These are phyloP conservation scores for Heliothis peltigera DNA, from an alignment of 2,888 invertebrate species.

Conservation along the genomic window DNA sequence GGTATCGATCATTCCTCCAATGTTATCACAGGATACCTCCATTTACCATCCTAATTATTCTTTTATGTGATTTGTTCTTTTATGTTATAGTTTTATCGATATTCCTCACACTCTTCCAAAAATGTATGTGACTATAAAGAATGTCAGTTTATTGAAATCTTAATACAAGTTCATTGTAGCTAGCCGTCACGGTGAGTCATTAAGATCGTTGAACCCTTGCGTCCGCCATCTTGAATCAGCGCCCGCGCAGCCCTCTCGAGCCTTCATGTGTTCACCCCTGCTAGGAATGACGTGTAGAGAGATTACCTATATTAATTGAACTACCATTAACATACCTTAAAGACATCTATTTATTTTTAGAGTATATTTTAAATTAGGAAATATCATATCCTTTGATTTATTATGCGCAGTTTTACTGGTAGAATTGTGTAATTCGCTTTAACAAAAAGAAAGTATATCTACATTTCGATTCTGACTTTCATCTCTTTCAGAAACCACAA, in stretches of 20 bases:
- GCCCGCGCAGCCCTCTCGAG: slow-evolving; percentile 68
- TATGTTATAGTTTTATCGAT: neutral
- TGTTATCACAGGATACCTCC: no score
- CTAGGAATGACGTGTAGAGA: neutral
- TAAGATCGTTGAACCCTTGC: slow-evolving; percentile 80
- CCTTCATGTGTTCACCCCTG: slow-evolving; percentile 60
- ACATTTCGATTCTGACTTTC: slow-evolving; percentile 47
- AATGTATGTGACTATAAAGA: slow-evolving; percentile 14
- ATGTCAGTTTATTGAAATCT: slow-evolving; percentile 20
- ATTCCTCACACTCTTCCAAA: slow-evolving; percentile 9
- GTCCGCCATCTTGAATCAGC: slow-evolving; percentile 74
- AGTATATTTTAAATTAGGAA: no score
- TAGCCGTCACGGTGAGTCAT: slow-evolving; percentile 79
- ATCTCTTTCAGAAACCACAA: slow-evolving; percentile 46
- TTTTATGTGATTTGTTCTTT: no score
- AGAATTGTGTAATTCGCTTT: neutral
- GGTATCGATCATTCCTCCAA: no score
- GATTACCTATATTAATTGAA: no score
- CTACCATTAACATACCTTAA: no score
- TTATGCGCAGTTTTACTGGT: neutral
- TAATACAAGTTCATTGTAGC: slow-evolving; percentile 75
- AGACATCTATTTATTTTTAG: no score
- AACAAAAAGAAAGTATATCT: slow-evolving; percentile 40
- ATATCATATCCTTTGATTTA: no score
- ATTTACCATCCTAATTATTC: no score